Base-by-base conservation (phyloP, 2,113 vertebrate species). In the Pionites leucogaster region DNA sequence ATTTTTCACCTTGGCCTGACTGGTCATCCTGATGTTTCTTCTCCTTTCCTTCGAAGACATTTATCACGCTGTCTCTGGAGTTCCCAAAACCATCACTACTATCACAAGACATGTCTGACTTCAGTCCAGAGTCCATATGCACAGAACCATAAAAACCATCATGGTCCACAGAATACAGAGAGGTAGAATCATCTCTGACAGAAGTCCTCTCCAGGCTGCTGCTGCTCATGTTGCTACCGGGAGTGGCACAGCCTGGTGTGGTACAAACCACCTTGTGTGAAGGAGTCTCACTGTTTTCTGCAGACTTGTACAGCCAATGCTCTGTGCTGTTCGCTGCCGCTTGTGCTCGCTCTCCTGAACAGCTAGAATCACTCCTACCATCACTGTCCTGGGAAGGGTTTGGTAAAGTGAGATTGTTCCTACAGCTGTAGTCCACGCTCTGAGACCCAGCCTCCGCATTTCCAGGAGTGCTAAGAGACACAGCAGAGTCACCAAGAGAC, bases 121-220 rank as follows among this genome's bases (percentile, higher is more conserved):
- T 98, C 53, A 98, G 97, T 25, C 98, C 98, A 0, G 98, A 98
- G 71, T 99, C 98, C 47, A 97, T 18, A 77, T 98, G 98, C 98
- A 98, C 83, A 52, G 99, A 98, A 27, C 98, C 95, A 50, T 98
- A 99, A 96, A 97, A 99, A 42, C 98, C 98, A 8, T 99, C 98
- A 0, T 98, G 99, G 72, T 99, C 99, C 90, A 99, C 98, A 19
- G 99, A 99, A 90, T 98, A 98, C 42, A 99, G 92, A 29, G 99
- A 99, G 89, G 98, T 97, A 59, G 98, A 98, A 92, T 99, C 99
- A 0, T 99, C 99, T 70, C 96, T 98, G 91, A 96, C 97, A 1
- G 98, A 98, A 0, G 98, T 96, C 57, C 95, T 98, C 82, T 99
- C 99, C 97, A 99, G 92, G 93, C 98, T 99, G 96, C 98, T 98